These are phyloP conservation scores for Sphaerodactylus townsendi DNA, from an alignment of 2,113 vertebrate genomes.

Conservation along the genomic window DNA sequence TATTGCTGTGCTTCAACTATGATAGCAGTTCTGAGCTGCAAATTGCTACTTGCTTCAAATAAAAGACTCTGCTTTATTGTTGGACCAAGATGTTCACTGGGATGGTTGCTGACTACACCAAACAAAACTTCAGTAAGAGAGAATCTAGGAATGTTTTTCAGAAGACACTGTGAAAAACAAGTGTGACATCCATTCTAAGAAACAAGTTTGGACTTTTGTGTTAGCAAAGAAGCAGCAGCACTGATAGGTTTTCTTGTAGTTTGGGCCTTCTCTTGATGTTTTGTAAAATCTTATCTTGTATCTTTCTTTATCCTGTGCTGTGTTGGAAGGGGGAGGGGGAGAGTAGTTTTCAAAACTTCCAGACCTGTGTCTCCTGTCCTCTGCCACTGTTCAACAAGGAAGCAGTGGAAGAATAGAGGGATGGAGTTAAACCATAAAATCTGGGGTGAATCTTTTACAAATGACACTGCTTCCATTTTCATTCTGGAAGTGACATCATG, in stretches of 20 bases:
- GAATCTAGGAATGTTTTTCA: background rate
- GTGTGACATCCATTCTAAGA: background rate
- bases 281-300: background rate
- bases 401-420: too few relatives aligned
- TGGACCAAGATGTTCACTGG: too few relatives aligned
- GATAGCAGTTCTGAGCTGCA: background rate
- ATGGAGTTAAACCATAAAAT: too few relatives aligned
- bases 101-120: background rate
- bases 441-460: too few relatives aligned
- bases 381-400: too few relatives aligned
- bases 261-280: background rate
- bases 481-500: too few relatives aligned
- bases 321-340: too few relatives aligned
- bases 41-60: background rate
- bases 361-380: too few relatives aligned
- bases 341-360: too few relatives aligned
- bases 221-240: background rate
- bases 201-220: background rate
- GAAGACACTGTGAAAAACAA: background rate
- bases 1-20: background rate
- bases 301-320: background rate
- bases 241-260: too few relatives aligned
- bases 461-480: too few relatives aligned
- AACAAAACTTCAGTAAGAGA: background rate
- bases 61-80: background rate